phyloP scores from a whole-genome alignment of 2,888 invertebrate species.

The Ormyrus nitidulus region DNA sequence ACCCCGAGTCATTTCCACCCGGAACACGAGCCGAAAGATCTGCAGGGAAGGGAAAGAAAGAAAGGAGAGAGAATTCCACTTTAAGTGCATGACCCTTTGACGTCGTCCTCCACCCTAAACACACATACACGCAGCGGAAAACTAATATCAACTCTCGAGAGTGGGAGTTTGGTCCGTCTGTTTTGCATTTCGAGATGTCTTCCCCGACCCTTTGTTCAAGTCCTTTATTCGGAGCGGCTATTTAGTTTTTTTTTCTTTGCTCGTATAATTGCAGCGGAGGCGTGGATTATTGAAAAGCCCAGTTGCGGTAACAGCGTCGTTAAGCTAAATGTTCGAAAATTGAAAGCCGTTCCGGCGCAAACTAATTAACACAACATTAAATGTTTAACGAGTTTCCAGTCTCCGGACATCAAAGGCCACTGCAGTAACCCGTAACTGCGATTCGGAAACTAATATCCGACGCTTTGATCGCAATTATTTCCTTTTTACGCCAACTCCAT shows the following conservation, averaged over 20 bases:
- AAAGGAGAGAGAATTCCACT: constrained; percentile 16
- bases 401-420: too few species aligned
- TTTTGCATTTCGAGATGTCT: too few species aligned
- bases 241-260: too few species aligned
- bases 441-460: neutral
- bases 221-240: too few species aligned
- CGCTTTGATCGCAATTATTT: neutral
- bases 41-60: neutral
- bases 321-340: too few species aligned
- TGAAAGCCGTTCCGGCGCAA: too few species aligned
- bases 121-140: neutral
- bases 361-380: too few species aligned
- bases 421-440: neutral
- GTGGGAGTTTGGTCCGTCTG: neutral
- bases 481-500: neutral
- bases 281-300: too few species aligned
- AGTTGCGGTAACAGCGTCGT: too few species aligned
- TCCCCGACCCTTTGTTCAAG: too few species aligned
- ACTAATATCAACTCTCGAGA: constrained; percentile 40
- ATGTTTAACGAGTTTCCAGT: too few species aligned
- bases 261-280: too few species aligned
- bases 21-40: constrained; percentile 36
- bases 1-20: constrained; percentile 46
- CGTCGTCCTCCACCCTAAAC: neutral
- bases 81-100: constrained; percentile 14